These are phyloP conservation scores for Scylla paramamosain DNA, from an alignment of 1,140 invertebrate genomes.

Conservation along the genomic window DNA sequence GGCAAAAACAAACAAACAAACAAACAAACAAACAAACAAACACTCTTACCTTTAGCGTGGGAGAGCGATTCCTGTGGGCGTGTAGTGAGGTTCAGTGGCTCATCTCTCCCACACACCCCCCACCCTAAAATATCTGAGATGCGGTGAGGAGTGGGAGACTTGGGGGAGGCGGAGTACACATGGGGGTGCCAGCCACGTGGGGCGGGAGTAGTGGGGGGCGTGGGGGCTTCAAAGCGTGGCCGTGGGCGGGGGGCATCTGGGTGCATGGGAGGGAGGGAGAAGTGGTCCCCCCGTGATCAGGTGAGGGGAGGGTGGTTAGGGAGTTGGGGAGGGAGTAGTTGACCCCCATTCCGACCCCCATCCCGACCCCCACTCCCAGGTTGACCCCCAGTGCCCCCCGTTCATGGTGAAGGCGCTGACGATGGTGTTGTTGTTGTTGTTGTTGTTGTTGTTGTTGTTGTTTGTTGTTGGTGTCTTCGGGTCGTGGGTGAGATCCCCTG, in stretches of 20 bases:
- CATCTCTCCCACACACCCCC: slow-evolving; percentile 60
- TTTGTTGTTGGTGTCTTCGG: slow-evolving; percentile 54
- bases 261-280: slow-evolving; percentile 58
- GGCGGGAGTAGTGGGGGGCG: slow-evolving; percentile 23
- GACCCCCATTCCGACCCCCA: slow-evolving; percentile 38
- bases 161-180: slow-evolving; percentile 57
- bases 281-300: not conserved
- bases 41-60: not conserved
- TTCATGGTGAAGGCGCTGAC: slow-evolving; percentile 55
- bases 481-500: slow-evolving; percentile 49
- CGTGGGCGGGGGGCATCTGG: slow-evolving; percentile 43
- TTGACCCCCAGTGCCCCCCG: not conserved
- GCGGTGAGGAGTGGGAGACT: slow-evolving; percentile 65
- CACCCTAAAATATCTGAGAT: slow-evolving; percentile 71
- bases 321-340: slow-evolving; percentile 33
- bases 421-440: slow-evolving; percentile 65
- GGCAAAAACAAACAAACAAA: too few species aligned
- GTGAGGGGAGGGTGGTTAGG: slow-evolving; percentile 54
- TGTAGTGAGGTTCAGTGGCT: slow-evolving; percentile 72
- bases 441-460: slow-evolving; percentile 63
- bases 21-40: too few species aligned
- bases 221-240: slow-evolving; percentile 45
- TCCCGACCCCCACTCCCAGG: slow-evolving; percentile 33
- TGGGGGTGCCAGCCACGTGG: slow-evolving; percentile 67
- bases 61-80: slow-evolving; percentile 37